Base-by-base conservation (phyloP, 1,140 invertebrate genomes). In the Hormaphis cornu region DNA sequence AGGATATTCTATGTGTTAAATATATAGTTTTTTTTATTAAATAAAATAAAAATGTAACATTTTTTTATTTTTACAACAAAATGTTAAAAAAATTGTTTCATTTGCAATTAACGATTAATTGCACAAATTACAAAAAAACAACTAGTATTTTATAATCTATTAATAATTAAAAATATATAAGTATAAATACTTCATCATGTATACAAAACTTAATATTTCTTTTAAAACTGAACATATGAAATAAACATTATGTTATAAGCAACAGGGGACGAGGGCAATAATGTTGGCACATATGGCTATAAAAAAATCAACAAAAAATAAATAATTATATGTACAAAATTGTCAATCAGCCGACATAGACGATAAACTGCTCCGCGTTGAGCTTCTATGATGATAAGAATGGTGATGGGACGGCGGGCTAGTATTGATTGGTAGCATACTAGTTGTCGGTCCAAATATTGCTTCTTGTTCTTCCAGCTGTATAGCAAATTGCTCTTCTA, bases 401-500 rank as follows among this genome's bases (percentile, higher is more conserved):
- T 80, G 79, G 9, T 79, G 80, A 66, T 74, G 16, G 78, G 80
- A 61, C 61, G 73, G 56, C 69, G 83, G 75, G 14, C 84, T 79
- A 52, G 86, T 79, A 77, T 87, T 86, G 46, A 83, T 73, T 20
- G 86, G 85, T 72, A 87, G 78, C 70, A 82, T 80, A 72, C 81
- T 79, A 66, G 80, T 83, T 73, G 77, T 80, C 37, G 78, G 80
- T 0, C 83, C 82, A 73, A 84, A 92, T 73, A 91, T 85, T 58
- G 85, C 82, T 77, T 92, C 89, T 78, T 93, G 90, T 74, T 93
- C 90, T 75, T 90, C 89, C 71, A 89, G 78, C 77, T 94, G 89
- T 71, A 85, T 81, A 61, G 82, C 82, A 77, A 94, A 93, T 74
- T 90, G 87, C 75, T 93, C 90, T 79, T 94, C 91, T 73, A 94